Percentiles rank a stretch among this genome's conserved stretches.
phyloP scores from a whole-genome alignment of 92 coral and sea anemone genomes.

The Actinostola sp. region DNA sequence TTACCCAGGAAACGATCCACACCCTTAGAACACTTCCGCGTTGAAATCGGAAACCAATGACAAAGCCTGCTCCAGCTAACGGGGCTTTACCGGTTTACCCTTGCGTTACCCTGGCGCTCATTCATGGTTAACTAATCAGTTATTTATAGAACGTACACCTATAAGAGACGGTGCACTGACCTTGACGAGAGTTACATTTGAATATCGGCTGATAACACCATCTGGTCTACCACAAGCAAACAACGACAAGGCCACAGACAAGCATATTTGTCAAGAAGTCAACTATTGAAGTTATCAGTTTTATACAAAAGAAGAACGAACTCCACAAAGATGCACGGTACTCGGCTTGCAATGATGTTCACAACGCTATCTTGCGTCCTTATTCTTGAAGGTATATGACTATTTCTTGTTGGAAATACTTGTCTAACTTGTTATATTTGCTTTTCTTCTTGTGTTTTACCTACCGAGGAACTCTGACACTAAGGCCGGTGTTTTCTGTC shows the following conservation, averaged over 20 bases:
- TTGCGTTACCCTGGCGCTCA: constrained; percentile 10
- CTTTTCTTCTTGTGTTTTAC: too few relatives aligned
- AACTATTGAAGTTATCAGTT: too few relatives aligned
- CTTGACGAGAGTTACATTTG: neutral
- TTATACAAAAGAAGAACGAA: too few relatives aligned
- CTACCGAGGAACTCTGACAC: too few relatives aligned
- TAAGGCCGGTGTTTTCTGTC: too few relatives aligned
- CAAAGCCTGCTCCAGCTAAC: neutral
- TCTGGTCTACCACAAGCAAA: neutral
- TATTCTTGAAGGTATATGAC: constrained; percentile 3
- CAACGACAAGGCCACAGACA: neutral
- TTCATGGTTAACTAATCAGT: constrained; percentile 17
- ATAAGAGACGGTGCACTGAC: constrained; percentile 10
- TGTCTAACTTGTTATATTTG: too few relatives aligned
- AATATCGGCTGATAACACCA: constrained; percentile 1
- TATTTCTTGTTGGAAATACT: too few relatives aligned
- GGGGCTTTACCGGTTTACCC: constrained; percentile 31
- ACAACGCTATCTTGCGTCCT: neutral
- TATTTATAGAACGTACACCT: neutral
- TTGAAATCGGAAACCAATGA: constrained; percentile 12
- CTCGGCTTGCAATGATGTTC: neutral
- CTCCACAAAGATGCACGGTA: neutral
- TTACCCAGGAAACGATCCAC: neutral
- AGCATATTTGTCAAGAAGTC: neutral
- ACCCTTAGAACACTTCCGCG: constrained; percentile 21